Percentiles rank a stretch among this genome's conserved stretches.
Evolutionary conservation across 1,140 invertebrate species (phyloP).

Genomic region (Hycleus cichorii): DNA sequence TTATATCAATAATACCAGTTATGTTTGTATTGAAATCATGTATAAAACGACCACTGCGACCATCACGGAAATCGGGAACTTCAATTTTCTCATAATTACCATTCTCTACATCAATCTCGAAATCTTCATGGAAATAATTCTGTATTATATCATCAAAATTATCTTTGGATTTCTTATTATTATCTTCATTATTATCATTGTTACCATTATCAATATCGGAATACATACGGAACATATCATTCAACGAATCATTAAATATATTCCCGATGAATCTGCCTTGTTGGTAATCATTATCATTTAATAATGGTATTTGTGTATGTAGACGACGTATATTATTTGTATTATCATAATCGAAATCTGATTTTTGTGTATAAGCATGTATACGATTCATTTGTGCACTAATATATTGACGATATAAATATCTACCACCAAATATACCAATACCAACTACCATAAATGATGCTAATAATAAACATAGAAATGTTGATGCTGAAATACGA

Average conservation of each 20-base stretch:
- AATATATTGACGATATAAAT: slow-evolving; percentile 68
- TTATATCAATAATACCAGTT: slow-evolving; percentile 79
- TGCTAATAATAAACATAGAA: slow-evolving; percentile 62
- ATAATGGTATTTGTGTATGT: not conserved
- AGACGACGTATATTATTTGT: slow-evolving; percentile 47
- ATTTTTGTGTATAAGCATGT: slow-evolving; percentile 45
- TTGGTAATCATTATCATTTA: not conserved
- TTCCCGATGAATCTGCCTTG: not conserved
- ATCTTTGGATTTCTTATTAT: slow-evolving; percentile 20
- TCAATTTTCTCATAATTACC: slow-evolving; percentile 67
- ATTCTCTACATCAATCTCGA: slow-evolving; percentile 63
- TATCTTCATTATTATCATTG: slow-evolving; percentile 19
- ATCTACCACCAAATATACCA: slow-evolving; percentile 67
- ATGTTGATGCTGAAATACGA: slow-evolving; percentile 53
- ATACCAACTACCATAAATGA: slow-evolving; percentile 65
- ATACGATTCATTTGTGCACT: slow-evolving; percentile 52
- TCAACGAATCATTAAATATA: not conserved
- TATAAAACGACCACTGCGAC: slow-evolving; percentile 70
- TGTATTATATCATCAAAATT: slow-evolving; percentile 32
- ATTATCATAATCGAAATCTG: too few species aligned
- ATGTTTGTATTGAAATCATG: slow-evolving; percentile 82
- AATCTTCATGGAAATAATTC: slow-evolving; percentile 64
- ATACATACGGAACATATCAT: not conserved
- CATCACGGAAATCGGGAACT: slow-evolving; percentile 72
- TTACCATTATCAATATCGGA: slow-evolving; percentile 6